These are phyloP conservation scores for Pseudomyrmex dendroicus DNA, from an alignment of 1,140 invertebrate species.

Conservation along the genomic window DNA sequence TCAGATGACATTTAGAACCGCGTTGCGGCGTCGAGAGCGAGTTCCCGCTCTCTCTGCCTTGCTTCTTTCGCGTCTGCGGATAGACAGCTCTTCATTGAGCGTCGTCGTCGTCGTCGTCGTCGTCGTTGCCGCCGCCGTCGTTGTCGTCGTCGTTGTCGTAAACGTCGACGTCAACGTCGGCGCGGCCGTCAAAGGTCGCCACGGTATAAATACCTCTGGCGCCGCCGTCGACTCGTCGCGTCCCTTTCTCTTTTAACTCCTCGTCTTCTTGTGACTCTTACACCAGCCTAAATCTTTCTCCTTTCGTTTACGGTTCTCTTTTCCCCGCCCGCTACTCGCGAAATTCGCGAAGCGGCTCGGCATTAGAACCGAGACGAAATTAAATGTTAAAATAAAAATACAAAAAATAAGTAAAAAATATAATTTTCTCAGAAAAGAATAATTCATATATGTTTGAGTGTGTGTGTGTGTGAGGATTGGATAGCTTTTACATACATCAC, in stretches of 20 bases:
- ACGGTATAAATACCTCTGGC: constrained; percentile 77
- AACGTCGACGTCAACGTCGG: constrained; percentile 56
- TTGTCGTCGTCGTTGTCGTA: background rate
- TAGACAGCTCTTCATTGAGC: constrained; percentile 72
- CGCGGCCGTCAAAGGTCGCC: constrained; percentile 76
- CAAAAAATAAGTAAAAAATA: background rate
- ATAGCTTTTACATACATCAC: background rate
- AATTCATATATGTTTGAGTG: constrained; percentile 5
- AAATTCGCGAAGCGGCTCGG: constrained; percentile 18
- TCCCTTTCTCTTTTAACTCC: constrained; percentile 60
- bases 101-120: constrained; percentile 57
- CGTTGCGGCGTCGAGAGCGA: constrained; percentile 47
- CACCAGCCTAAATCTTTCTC: constrained; percentile 37
- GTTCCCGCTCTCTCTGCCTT: constrained; percentile 9
- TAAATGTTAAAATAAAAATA: constrained; percentile 21
- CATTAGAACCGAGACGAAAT: background rate
- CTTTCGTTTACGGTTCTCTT: constrained; percentile 9
- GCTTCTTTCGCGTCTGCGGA: constrained; percentile 59
- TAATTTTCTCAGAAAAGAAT: background rate
- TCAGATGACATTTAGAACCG: constrained; percentile 66
- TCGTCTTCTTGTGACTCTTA: constrained; percentile 50
- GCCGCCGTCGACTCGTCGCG: constrained; percentile 67
- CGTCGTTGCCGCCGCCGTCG: background rate
- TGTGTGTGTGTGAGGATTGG: background rate
- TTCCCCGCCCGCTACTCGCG: background rate